Evolutionary conservation across 2,113 vertebrate species (phyloP).

Genomic region (Scolopax mira): DNA sequence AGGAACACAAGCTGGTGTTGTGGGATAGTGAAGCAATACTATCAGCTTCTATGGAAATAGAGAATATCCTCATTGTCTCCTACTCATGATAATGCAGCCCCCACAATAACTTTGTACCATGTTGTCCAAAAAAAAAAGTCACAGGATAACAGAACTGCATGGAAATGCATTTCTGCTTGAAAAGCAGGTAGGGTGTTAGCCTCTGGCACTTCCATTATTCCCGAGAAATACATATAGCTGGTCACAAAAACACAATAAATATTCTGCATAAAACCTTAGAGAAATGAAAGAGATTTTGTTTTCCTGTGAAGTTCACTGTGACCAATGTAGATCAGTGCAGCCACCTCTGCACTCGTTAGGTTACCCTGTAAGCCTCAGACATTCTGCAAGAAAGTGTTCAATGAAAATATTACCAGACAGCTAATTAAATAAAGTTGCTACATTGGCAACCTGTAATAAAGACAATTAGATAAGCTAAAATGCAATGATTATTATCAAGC

Average conservation of each 20-base stretch:
- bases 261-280: not conserved
- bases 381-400: not conserved
- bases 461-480: not conserved
- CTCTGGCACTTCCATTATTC: not conserved
- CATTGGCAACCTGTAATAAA: not conserved
- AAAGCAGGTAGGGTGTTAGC: not conserved
- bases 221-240: not conserved
- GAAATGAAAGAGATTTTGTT: not conserved
- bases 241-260: not conserved
- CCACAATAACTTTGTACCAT: not conserved
- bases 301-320: not conserved
- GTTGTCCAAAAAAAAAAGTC: not conserved
- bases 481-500: not conserved
- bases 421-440: slow-evolving; percentile 5
- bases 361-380: not conserved
- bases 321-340: not conserved
- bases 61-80: not conserved
- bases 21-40: not conserved
- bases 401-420: not conserved
- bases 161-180: not conserved
- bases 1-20: not conserved
- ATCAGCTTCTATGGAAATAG: not conserved
- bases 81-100: not conserved
- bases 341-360: not conserved
- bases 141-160: not conserved